A percentile compares a stretch with the other conserved stretches of the same genome.
phyloP scores from a whole-genome alignment of 2,888 invertebrate genomes.

The Brenthis daphne region DNA sequence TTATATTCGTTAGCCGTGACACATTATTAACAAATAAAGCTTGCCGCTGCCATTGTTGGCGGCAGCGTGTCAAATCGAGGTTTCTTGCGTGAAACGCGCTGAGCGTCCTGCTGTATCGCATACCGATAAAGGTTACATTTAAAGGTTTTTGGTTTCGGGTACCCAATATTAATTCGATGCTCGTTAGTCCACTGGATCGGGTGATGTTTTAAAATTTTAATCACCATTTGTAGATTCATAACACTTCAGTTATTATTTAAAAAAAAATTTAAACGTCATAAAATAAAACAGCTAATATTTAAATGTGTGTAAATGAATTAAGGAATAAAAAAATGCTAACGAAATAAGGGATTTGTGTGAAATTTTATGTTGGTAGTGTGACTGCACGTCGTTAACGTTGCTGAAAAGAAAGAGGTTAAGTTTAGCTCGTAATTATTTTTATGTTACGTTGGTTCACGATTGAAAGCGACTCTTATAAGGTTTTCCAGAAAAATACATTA shows the following conservation, averaged over 20 bases:
- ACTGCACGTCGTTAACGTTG: constrained; percentile 12
- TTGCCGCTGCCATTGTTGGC: constrained; percentile 67
- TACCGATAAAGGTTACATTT: constrained; percentile 47
- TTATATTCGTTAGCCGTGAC: constrained; percentile 68
- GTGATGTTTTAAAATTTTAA: constrained; percentile 37
- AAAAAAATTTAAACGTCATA: neutral
- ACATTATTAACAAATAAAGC: constrained; percentile 75
- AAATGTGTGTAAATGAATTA: neutral
- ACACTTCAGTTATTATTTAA: neutral
- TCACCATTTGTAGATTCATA: constrained; percentile 31
- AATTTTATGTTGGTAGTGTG: constrained; percentile 19
- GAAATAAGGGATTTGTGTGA: constrained; percentile 7
- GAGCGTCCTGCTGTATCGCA: constrained; percentile 45
- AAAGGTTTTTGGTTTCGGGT: constrained; percentile 51
- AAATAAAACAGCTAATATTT: neutral
- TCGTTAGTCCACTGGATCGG: constrained; percentile 52
- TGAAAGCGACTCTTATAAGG: constrained; percentile 5
- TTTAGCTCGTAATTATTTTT: constrained; percentile 2
- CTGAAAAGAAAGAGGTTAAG: constrained; percentile 13
- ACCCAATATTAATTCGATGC: constrained; percentile 63
- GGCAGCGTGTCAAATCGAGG: constrained; percentile 60
- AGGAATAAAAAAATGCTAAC: neutral
- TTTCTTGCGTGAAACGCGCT: constrained; percentile 60
- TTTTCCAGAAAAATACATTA: constrained; percentile 5
- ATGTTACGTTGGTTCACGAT: constrained; percentile 2